Evolutionary conservation across 2,113 vertebrate genomes (phyloP).

Genomic region (Plecturocebus donacophilus): DNA sequence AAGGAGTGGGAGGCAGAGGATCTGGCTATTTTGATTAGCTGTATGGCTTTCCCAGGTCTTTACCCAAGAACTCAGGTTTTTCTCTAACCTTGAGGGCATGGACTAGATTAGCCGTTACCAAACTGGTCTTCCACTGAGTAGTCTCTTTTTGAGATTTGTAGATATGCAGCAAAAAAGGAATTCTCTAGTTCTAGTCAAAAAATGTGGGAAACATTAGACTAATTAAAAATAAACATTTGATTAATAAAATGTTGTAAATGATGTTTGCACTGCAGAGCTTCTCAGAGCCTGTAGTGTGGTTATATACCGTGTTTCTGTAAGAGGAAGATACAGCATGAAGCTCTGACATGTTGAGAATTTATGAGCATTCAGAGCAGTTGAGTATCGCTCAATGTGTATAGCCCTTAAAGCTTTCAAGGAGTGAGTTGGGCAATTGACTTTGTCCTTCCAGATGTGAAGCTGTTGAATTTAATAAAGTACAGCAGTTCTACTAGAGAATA

Average conservation of each 20-base stretch:
- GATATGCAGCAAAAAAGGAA: not conserved
- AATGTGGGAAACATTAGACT: not conserved
- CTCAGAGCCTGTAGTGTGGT: not conserved
- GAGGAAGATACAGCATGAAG: not conserved
- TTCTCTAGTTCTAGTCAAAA: slow-evolving; percentile 1
- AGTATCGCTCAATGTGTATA: not conserved
- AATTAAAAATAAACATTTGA: slow-evolving; percentile 33
- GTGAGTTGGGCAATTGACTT: not conserved
- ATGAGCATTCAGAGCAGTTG: not conserved
- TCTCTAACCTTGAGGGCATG: not conserved
- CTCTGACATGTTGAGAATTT: not conserved
- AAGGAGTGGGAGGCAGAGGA: not conserved
- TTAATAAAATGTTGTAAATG: slow-evolving; percentile 4
- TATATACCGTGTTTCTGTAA: not conserved
- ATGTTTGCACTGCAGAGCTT: not conserved
- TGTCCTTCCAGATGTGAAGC: not conserved
- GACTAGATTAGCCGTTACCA: not conserved
- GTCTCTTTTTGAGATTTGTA: not conserved
- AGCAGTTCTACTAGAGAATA: not conserved
- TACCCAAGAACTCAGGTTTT: not conserved
- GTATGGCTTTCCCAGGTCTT: not conserved
- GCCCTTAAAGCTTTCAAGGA: not conserved
- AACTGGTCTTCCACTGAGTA: not conserved
- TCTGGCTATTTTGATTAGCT: not conserved
- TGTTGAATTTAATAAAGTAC: slow-evolving; percentile 8